Conservation (phyloP, 2,113 vertebrate genomes). For the Carassius carassius region DNA sequence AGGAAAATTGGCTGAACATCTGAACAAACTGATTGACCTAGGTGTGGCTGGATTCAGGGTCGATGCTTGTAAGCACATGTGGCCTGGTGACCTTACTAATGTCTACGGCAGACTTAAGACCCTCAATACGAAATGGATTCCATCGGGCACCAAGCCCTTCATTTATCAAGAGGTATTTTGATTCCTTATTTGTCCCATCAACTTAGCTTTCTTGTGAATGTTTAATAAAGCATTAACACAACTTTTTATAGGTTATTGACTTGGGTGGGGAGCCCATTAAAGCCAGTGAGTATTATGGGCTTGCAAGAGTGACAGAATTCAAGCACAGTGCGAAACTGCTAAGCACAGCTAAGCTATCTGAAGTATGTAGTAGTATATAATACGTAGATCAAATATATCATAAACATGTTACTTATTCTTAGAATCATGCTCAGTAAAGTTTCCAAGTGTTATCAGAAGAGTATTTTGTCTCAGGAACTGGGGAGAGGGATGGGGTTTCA, state of each 20-base stretch:
- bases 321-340: slow-evolving; percentile 77
- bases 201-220: neutral
- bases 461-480: slow-evolving; percentile 79
- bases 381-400: neutral
- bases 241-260: slow-evolving; percentile 77
- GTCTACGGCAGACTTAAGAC: slow-evolving; percentile 67
- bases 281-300: slow-evolving; percentile 71
- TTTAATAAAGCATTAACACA: neutral
- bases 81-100: slow-evolving; percentile 75
- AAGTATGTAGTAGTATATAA: slow-evolving; percentile 63
- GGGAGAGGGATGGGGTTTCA: slow-evolving; percentile 92
- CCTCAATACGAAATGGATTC: slow-evolving; percentile 75
- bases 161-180: slow-evolving; percentile 78
- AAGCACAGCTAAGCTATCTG: slow-evolving; percentile 78
- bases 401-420: neutral
- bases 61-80: slow-evolving; percentile 78
- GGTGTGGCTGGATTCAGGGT: slow-evolving; percentile 77
- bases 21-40: slow-evolving; percentile 72
- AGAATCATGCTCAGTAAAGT: neutral
- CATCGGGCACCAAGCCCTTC: slow-evolving; percentile 68
- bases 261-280: slow-evolving; percentile 72
- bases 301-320: slow-evolving; percentile 80
- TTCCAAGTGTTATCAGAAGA: neutral
- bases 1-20: slow-evolving; percentile 57
- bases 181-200: neutral